Evolutionary conservation across 2,797 vertebrate genomes (phyloP), one percentile per base, ranked within the genome.

Genomic region (Podarcis siculus): DNA sequence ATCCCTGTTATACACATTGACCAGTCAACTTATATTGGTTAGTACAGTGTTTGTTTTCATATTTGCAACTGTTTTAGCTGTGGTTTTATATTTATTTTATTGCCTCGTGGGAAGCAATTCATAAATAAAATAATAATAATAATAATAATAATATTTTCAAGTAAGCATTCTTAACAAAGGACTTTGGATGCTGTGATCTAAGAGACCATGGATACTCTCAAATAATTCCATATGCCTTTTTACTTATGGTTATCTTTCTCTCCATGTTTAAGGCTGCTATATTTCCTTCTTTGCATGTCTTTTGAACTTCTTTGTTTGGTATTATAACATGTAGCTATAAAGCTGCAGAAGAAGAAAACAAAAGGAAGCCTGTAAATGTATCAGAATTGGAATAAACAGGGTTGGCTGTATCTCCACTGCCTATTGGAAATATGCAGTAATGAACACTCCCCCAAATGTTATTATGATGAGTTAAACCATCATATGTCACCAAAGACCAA

Each of bases 371-470:
- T 25, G 5, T 32, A 55, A 5, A 55, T 49, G n/a, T 23, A 30
- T 32, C 67, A 55, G 61, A 39, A 21, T 2, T 2, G 5, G 27
- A 45, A 12, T 2, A n/a, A 69, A 32, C 17, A 23, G 17, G 30
- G 19, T 32, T 32, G 30, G 13, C 21, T 32, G 35, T 25, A 58
- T 85, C 89, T 78, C 88, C 92, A 94, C 58, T 30, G 25, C 23
- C 13, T 69, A 19, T n/a, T 39, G 6, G 45, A 39, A 69, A 83
- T 3, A 25, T 39, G 8, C 19, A 64, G 4, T 79, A 72, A 61
- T 81, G 55, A 72, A 58, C 27, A 69, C 3, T 25, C 15, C 55
- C 27, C 64, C 23, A 55, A 32, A 67, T 82, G 61, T 61, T 13
- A 67, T 82, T 37, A 8, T 9, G n/a, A 55, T 55, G 55, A 21